Evolutionary conservation across 2,888 invertebrate genomes (phyloP), one percentile per base, ranked within the genome.

Genomic region (Synanthedon vespiformis): DNA sequence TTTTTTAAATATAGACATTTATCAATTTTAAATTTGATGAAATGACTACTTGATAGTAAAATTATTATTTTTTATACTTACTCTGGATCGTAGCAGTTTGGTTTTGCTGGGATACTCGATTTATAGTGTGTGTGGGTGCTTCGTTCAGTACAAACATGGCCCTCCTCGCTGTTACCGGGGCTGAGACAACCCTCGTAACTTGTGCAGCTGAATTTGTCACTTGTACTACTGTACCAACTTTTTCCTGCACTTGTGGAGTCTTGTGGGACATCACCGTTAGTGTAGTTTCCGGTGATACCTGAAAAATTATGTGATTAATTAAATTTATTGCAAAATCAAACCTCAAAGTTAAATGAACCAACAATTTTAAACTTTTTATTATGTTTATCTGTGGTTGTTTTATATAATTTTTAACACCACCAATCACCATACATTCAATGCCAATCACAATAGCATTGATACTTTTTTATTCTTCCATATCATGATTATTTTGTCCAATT

Each of bases 71-170:
- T 27, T 44, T 41, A 51, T 51, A 74, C 82, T 84, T 59, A 87
- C 88, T 82, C 58, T 88, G 86, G 62, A 88, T 87, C 12, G 86
- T 86, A 22, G 87, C 74, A 2, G 87, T 84, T 55, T 88, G 88
- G 57, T 88, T 88, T 57, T 88, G 87, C 56, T 87, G 88, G 11
- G 84, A 73, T 1, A 83, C 83, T 60, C 88, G 77, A 49, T 82
- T 85, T 51, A 85, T 57, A 0, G 83, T 79, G 55, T 87, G 88
- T 0, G 77, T 66, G 0, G 83, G 77, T 4, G 80, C 67, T 54
- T 88, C 87, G 54, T 87, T 88, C 11, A 88, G 67, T n/a, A 88
- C 82, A 72, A 88, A 88, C 88, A 88, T 87, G 4, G 84, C 81
- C 57, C 88, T 66, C 50, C 87, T 61, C 0, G 74, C 74, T 0